Base-by-base conservation (phyloP, 2,888 invertebrate species). In the Stenoptilia bipunctidactyla region DNA sequence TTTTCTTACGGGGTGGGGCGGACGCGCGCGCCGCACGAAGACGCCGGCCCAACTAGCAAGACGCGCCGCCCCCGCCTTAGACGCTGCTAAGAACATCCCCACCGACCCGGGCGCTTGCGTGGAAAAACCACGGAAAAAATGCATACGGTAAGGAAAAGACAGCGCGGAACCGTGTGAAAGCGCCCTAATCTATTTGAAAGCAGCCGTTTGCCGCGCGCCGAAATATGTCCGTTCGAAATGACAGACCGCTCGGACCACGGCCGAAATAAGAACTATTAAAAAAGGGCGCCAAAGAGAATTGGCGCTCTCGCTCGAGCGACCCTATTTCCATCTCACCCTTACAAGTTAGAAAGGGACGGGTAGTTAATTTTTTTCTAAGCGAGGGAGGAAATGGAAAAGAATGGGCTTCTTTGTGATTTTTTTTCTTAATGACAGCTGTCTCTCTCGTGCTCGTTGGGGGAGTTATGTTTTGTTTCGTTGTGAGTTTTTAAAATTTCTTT, bases 31-130 rank as follows among this genome's bases (percentile, higher is more conserved):
- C 74, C 71, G 56, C 63, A 60, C 75, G 80, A 84, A 83, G 83
- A 82, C 80, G 83, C 71, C 83, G 77, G 67, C 62, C 72, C 76
- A 82, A 83, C 83, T 83, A 82, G 76, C 80, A 82, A 82, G 83
- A 82, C 72, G 79, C 71, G 76, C 74, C 72, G 68, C 80, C 79
- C 77, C 82, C 83, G 77, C 82, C 82, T 80, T 80, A 82, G 80
- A 80, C 80, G 72, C 56, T 59, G 66, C 65, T 64, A 80, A 82
- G 82, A 82, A 82, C 82, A 82, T 82, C 82, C 80, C 82, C 79
- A 65, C 77, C 76, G 74, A 46, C 60, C 54, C 62, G 77, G 68
- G 80, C 82, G 83, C 83, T 74, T 67, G 83, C 82, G 82, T 73
- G 79, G 70, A 77, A 80, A 80, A 80, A 79, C 80, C 77, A 77